Evolutionary conservation across 1,140 invertebrate genomes (phyloP), one percentile per base, ranked within the genome.

Genomic region (Marisa cornuarietis): DNA sequence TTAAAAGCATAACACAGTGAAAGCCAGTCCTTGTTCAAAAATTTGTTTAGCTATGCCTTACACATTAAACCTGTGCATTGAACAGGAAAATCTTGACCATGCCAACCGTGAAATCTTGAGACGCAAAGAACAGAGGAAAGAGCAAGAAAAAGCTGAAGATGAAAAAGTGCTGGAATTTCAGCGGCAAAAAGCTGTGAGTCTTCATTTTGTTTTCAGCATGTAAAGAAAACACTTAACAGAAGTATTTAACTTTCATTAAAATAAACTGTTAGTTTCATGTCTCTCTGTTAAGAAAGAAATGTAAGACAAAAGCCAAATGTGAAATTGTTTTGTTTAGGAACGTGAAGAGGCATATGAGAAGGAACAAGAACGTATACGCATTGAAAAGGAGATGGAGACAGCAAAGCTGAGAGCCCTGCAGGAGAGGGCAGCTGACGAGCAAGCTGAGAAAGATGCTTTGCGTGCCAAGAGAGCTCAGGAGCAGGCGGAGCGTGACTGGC

Each of bases 351-450:
- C 85, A 20, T 90, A 85, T 83, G 90, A 92, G 78, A 86, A 85
- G 61, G 90, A 92, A 80, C 89, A 90, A 81, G 88, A 89, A 75
- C 84, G 83, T 73, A 87, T 90, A 49, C 87, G 90, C 31, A 86
- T 90, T n/a, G 88, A 91, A 83, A 91, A 91, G 80, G 91, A 92
- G 85, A 90, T 85, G 77, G 91, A 92, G 83, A 85, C 89, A n/a
- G 90, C 88, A 4, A 84, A 88, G 71, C 74, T 91, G 68, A 82
- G 90, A 61, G 86, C 87, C 18, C 75, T 91, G 58, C 91, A 92
- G 83, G 91, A 92, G 79, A 81, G 91, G 13, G 90, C 90, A 11
- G 73, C 83, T 13, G 91, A 92, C 81, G 90, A 91, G 79, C 89
- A 90, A 74, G 88, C 91, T 13, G 90, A 91, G 72, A 78, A 90